Evolutionary conservation across 1,140 invertebrate genomes (phyloP).

Genomic region (Myzus persicae): DNA sequence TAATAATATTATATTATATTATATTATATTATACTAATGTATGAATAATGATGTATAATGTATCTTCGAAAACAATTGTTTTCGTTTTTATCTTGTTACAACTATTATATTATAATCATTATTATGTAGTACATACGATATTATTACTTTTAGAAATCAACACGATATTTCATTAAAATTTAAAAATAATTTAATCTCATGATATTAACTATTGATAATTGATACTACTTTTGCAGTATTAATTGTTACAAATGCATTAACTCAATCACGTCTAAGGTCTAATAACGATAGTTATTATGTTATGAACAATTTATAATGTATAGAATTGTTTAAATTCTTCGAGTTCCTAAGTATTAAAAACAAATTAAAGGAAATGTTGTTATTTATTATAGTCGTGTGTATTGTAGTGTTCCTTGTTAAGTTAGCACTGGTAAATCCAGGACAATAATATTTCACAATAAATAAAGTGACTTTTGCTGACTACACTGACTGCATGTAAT

Average conservation of each 20-base stretch:
- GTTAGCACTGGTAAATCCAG: neutral
- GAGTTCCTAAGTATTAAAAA: no score
- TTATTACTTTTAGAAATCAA: no score
- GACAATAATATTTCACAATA: neutral
- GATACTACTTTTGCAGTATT: neutral
- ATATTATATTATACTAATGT: no score
- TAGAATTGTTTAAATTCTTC: no score
- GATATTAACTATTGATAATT: neutral
- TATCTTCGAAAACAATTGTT: neutral
- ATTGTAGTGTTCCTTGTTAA: neutral
- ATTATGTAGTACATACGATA: neutral
- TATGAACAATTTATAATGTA: no score
- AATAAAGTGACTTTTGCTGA: neutral
- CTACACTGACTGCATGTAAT: neutral
- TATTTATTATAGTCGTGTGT: neutral
- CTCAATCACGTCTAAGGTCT: no score
- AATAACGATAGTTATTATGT: no score
- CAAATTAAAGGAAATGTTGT: neutral
- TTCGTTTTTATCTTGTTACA: no score
- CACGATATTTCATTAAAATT: no score
- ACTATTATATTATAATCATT: neutral
- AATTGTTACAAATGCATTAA: neutral
- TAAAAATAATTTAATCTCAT: neutral
- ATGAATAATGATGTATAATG: neutral
- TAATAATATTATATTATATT: no score